A percentile compares a stretch with the other conserved stretches of the same genome.
Conservation (phyloP, 2,888 invertebrate genomes). For the Gasteruption jaculator region DNA sequence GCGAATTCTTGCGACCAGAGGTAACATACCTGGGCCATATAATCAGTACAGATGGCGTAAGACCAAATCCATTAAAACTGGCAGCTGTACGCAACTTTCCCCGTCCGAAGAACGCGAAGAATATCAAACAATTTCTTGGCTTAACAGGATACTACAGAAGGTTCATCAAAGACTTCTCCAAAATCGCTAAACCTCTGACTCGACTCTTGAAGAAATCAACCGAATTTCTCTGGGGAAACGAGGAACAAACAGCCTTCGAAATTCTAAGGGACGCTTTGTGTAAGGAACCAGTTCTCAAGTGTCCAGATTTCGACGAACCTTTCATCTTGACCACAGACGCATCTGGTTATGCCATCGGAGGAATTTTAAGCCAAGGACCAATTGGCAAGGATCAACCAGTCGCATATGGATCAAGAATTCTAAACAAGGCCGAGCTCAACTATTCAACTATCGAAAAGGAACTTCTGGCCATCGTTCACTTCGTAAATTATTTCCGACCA, state of each 20-base stretch:
- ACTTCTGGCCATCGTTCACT: constrained; percentile 9
- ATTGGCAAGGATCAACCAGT: constrained; percentile 19
- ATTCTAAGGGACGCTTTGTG: constrained; percentile 19
- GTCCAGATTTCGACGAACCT: constrained; percentile 23
- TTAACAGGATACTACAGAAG: constrained; percentile 32
- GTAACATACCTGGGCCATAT: too few species aligned
- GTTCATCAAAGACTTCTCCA: constrained; percentile 29
- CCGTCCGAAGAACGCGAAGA: constrained; percentile 15
- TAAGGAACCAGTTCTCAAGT: constrained; percentile 21
- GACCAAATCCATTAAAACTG: constrained; percentile 26
- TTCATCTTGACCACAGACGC: constrained; percentile 30
- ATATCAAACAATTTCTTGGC: constrained; percentile 31
- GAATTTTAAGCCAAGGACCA: too few species aligned
- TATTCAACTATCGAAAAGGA: constrained; percentile 14
- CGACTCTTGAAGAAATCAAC: constrained; percentile 25
- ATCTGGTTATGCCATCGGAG: constrained; percentile 19
- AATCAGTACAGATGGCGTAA: too few species aligned
- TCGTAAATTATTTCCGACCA: constrained; percentile 16
- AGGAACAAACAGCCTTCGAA: constrained; percentile 21
- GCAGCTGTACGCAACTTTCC: constrained; percentile 22
- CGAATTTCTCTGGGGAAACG: constrained; percentile 19
- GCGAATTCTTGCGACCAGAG: constrained; percentile 21
- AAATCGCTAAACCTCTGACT: constrained; percentile 29
- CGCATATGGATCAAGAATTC: constrained; percentile 16
- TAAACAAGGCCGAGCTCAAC: constrained; percentile 21